Percentiles rank a stretch among this genome's conserved stretches.
Conservation (phyloP, 2,797 vertebrate species). For the Myotis planiceps region DNA sequence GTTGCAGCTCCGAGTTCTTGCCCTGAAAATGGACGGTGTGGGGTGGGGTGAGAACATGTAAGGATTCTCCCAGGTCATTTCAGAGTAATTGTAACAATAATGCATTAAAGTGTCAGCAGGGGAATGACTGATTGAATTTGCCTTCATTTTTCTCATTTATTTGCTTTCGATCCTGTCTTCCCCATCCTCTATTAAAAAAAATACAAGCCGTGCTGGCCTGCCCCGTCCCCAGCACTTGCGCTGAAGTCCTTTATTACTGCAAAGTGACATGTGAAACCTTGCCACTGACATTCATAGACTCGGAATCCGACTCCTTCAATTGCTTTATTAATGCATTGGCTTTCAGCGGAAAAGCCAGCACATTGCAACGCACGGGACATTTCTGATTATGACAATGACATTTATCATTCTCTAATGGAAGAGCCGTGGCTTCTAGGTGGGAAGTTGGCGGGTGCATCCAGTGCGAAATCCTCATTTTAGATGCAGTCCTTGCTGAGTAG, state of each 20-base stretch:
- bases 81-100: conserved; percentile 89
- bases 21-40: conserved; percentile 70
- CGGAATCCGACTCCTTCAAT: conserved; percentile 76
- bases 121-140: conserved; percentile 90
- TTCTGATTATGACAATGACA: conserved; percentile 74
- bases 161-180: conserved; percentile 79
- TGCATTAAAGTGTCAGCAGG: conserved; percentile 89
- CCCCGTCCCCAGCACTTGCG: conserved; percentile 52
- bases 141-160: conserved; percentile 84
- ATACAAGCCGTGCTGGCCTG: conserved; percentile 73
- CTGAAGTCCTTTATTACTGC: conserved; percentile 81
- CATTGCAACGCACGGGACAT: conserved; percentile 71
- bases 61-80: conserved; percentile 85
- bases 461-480: conserved; percentile 55
- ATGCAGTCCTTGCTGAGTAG: neutral
- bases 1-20: conserved; percentile 56
- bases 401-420: conserved; percentile 82
- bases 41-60: conserved; percentile 60
- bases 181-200: conserved; percentile 58
- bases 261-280: conserved; percentile 83
- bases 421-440: conserved; percentile 52
- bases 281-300: conserved; percentile 84
- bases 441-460: conserved; percentile 57
- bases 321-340: conserved; percentile 84
- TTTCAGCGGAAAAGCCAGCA: conserved; percentile 81